Conservation (phyloP, 1,140 invertebrate genomes). For the Drosophila baimaii region DNA sequence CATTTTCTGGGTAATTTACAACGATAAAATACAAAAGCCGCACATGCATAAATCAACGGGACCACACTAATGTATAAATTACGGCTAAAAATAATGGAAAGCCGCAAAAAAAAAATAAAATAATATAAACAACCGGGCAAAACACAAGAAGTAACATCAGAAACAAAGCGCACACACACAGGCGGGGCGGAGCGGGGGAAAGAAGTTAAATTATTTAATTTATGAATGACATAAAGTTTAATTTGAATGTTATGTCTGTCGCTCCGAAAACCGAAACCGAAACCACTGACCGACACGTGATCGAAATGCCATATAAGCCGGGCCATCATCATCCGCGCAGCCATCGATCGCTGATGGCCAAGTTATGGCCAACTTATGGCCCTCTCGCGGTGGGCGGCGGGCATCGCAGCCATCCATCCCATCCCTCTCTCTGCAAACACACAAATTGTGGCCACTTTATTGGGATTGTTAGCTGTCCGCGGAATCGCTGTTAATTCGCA, state of each 20-base stretch:
- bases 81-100: constrained; percentile 44
- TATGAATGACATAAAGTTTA: constrained; percentile 78
- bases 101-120: constrained; percentile 15
- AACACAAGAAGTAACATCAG: constrained; percentile 30
- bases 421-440: constrained; percentile 3
- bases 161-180: not conserved
- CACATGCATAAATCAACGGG: constrained; percentile 60
- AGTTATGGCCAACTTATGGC: not conserved
- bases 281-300: constrained; percentile 63
- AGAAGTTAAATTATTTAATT: constrained; percentile 56
- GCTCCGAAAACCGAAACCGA: constrained; percentile 45
- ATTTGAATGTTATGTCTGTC: constrained; percentile 79
- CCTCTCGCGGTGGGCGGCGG: constrained; percentile 8
- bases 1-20: constrained; percentile 49
- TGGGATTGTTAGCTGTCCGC: constrained; percentile 73
- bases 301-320: constrained; percentile 60
- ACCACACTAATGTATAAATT: constrained; percentile 59
- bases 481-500: constrained; percentile 68
- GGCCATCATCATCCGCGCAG: no score
- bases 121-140: constrained; percentile 7
- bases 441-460: constrained; percentile 71
- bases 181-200: no score
- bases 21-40: constrained; percentile 53
- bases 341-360: not conserved
- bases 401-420: constrained; percentile 32